phyloP scores from a whole-genome alignment of 2,113 vertebrate genomes.

The Mola mola region DNA sequence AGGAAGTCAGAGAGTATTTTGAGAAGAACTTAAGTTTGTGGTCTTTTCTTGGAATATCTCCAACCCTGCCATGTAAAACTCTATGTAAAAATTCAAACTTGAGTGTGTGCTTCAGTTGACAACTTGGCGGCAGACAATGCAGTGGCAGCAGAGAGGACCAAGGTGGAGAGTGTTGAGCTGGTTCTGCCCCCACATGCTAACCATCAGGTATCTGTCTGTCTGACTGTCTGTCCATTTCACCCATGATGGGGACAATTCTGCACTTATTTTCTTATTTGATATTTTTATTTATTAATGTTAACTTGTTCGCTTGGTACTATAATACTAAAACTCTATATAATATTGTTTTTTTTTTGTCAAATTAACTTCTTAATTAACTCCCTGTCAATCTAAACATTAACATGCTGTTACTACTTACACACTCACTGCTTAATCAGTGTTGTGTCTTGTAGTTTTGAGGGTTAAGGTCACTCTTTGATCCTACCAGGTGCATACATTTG shows the following conservation, averaged over 20 bases:
- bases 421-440: too few relatives aligned
- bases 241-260: not conserved
- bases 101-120: slow-evolving; percentile 38
- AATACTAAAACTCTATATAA: not conserved
- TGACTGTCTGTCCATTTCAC: not conserved
- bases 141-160: slow-evolving; percentile 84
- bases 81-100: too few relatives aligned
- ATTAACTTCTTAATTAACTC: too few relatives aligned
- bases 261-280: not conserved
- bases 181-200: slow-evolving; percentile 94
- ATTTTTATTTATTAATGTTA: not conserved
- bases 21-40: too few relatives aligned
- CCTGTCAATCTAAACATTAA: too few relatives aligned
- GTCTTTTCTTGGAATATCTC: too few relatives aligned
- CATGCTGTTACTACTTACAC: too few relatives aligned
- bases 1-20: too few relatives aligned
- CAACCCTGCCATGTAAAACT: not conserved
- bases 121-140: slow-evolving; percentile 59
- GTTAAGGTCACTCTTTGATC: not conserved
- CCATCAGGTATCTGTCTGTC: slow-evolving; percentile 84
- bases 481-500: slow-evolving; percentile 90
- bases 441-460: too few relatives aligned
- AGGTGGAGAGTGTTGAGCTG: slow-evolving; percentile 94
- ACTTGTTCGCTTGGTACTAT: too few relatives aligned
- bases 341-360: not conserved